phyloP scores from a whole-genome alignment of 2,797 vertebrate species.

The Brachyrhaphis roseni region DNA sequence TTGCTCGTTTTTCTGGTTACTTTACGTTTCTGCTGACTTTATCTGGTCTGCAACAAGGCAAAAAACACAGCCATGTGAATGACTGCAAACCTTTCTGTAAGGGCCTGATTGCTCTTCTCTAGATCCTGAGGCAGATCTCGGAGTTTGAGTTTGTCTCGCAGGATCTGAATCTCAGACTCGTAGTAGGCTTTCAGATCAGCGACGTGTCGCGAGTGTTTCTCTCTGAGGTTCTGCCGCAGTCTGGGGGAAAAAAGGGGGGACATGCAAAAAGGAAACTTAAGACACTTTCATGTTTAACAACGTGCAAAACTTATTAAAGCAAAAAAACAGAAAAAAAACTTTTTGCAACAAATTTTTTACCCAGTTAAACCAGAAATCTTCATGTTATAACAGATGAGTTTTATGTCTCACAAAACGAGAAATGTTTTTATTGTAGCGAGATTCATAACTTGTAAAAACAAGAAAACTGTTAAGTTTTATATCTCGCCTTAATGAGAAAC shows the following conservation, averaged over 20 bases:
- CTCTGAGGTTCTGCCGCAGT: conserved; percentile 90
- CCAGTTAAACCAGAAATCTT: background rate
- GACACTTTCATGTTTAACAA: background rate
- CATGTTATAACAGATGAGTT: background rate
- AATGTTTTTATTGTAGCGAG: too few species aligned
- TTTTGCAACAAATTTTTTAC: too few species aligned
- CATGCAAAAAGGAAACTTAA: background rate
- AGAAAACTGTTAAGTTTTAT: too few species aligned
- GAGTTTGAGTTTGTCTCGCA: conserved; percentile 88
- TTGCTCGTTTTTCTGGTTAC: background rate
- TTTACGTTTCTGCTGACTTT: background rate
- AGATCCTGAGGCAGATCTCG: conserved; percentile 80
- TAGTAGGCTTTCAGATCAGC: conserved; percentile 94
- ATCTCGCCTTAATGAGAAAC: too few species aligned
- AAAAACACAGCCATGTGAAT: background rate
- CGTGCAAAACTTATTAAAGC: too few species aligned
- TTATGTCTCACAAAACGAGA: background rate
- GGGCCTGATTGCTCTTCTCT: conserved; percentile 85
- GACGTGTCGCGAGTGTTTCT: conserved; percentile 92
- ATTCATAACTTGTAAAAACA: too few species aligned
- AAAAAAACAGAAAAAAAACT: too few species aligned
- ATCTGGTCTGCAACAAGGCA: too few species aligned
- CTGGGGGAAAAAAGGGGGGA: conserved; percentile 66
- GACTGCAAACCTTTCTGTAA: conserved; percentile 83
- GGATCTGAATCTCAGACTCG: conserved; percentile 88